These are phyloP conservation scores for Porites lobata DNA, from an alignment of 92 coral and sea anemone genomes.

Conservation along the genomic window DNA sequence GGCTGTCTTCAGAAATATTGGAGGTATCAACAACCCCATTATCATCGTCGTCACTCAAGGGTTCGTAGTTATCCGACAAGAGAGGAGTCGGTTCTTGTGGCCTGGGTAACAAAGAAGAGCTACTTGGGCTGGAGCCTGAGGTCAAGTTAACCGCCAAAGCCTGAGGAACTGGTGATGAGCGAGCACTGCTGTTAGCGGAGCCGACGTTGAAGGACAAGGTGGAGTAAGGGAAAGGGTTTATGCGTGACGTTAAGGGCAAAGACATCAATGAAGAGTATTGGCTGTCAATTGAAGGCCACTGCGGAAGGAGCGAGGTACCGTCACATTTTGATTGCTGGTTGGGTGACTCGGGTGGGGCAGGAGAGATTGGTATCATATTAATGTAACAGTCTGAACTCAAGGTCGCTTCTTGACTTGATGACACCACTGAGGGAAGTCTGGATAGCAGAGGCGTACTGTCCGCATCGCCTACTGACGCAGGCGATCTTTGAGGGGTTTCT, in stretches of 20 bases:
- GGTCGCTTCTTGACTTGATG: conserved; percentile 40
- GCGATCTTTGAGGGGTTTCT: conserved; percentile 15
- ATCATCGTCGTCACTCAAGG: conserved; percentile 95
- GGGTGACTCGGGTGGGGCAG: conserved; percentile 88
- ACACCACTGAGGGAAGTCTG: background rate
- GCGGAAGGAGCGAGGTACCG: conserved; percentile 80
- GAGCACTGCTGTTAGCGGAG: conserved; percentile 94
- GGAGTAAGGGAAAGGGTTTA: conserved; percentile 88
- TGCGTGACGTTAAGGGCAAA: conserved; percentile 48
- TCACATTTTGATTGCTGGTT: conserved; percentile 79
- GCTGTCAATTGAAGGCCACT: conserved; percentile 64
- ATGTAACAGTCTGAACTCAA: conserved; percentile 61
- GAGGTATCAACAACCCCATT: conserved; percentile 17
- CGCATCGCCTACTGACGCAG: conserved; percentile 21
- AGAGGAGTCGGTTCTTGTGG: conserved; percentile 87
- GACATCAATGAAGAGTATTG: conserved; percentile 37
- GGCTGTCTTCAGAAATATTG: background rate
- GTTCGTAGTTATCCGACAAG: conserved; percentile 96
- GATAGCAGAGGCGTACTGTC: background rate
- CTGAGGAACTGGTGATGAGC: conserved; percentile 94
- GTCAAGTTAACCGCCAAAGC: conserved; percentile 46
- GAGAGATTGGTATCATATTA: conserved; percentile 94
- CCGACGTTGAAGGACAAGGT: conserved; percentile 88
- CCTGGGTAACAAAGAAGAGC: conserved; percentile 79
- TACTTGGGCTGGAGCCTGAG: conserved; percentile 74